Evolutionary conservation across 2,797 vertebrate species (phyloP).

Genomic region (Natrix natrix): DNA sequence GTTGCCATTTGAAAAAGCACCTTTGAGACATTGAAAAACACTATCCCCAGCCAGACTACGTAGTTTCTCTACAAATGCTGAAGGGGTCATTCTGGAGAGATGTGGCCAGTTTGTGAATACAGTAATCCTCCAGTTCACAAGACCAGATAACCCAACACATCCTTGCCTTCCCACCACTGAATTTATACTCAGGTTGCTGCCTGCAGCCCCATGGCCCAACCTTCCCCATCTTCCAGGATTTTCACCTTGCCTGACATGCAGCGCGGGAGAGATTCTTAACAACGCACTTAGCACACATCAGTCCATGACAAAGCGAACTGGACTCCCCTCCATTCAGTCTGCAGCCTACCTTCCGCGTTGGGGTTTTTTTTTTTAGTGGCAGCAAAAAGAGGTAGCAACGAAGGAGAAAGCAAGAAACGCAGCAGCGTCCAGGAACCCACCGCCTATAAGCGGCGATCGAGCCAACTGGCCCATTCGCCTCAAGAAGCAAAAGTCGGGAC

Average conservation of each 20-base stretch:
- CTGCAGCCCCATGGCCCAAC: neutral
- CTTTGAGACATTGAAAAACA: neutral
- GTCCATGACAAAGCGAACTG: neutral
- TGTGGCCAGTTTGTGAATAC: neutral
- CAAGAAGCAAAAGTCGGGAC: neutral
- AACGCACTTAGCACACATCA: neutral
- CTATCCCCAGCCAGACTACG: neutral
- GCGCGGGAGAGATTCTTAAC: no score
- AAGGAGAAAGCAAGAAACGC: neutral
- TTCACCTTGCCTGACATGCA: neutral
- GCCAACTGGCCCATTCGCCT: neutral
- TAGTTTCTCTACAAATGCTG: slow-evolving; percentile 23
- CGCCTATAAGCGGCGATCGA: neutral
- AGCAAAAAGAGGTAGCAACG: neutral
- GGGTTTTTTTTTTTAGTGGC: neutral
- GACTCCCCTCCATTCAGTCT: neutral
- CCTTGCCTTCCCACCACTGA: no score
- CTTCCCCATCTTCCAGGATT: neutral
- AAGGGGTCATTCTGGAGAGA: slow-evolving; percentile 25
- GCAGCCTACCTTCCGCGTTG: neutral
- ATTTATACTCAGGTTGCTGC: neutral
- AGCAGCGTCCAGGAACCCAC: neutral
- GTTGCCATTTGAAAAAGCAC: neutral
- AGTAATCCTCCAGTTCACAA: neutral
- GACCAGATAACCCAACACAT: neutral